Evolutionary conservation across 92 coral and sea anemone genomes (phyloP).

Genomic region (Palythoa grandiflora): DNA sequence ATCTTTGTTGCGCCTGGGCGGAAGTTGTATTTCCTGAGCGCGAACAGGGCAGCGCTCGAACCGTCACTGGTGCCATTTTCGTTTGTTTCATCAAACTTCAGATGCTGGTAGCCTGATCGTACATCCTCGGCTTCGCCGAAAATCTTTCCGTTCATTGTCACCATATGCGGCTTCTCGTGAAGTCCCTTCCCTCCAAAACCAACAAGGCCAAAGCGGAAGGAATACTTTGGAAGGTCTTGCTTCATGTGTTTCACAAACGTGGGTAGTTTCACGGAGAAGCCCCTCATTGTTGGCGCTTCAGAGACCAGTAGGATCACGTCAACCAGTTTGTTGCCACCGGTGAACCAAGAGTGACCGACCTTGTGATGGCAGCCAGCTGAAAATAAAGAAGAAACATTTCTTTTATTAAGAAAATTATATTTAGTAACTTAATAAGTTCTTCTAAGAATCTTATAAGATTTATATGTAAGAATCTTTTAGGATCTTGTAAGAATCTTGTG

Average conservation of each 20-base stretch:
- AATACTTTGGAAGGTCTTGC: slow-evolving; percentile 65
- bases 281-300: slow-evolving; percentile 78
- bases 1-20: slow-evolving; percentile 92
- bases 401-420: not conserved
- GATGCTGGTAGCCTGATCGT: slow-evolving; percentile 68
- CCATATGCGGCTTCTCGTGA: slow-evolving; percentile 80
- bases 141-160: slow-evolving; percentile 86
- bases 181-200: slow-evolving; percentile 90
- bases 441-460: no score
- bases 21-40: slow-evolving; percentile 75
- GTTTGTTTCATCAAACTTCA: slow-evolving; percentile 73
- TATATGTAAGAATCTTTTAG: no score
- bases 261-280: slow-evolving; percentile 79
- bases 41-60: slow-evolving; percentile 79
- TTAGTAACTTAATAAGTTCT: no score
- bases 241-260: slow-evolving; percentile 59
- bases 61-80: slow-evolving; percentile 81
- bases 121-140: slow-evolving; percentile 77
- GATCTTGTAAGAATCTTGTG: no score
- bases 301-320: slow-evolving; percentile 92
- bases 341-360: slow-evolving; percentile 87
- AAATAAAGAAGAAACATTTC: not conserved
- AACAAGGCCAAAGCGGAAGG: slow-evolving; percentile 88
- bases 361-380: slow-evolving; percentile 58
- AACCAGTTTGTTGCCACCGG: slow-evolving; percentile 72